phyloP scores from a whole-genome alignment of 2,888 invertebrate genomes.

The Drosophila robusta region DNA sequence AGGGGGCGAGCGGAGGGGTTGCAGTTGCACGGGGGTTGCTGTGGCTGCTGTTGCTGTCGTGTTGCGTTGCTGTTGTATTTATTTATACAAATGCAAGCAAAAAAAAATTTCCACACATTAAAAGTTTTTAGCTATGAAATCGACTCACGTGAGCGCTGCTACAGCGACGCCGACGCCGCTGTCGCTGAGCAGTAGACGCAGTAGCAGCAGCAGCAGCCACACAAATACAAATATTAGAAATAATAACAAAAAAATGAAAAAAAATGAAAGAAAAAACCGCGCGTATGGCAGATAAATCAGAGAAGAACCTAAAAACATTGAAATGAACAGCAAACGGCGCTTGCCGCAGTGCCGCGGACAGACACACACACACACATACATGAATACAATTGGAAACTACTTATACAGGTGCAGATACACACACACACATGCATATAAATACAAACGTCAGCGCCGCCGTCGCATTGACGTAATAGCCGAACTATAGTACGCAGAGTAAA shows the following conservation, averaged over 20 bases:
- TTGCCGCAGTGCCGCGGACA: slow-evolving; percentile 67
- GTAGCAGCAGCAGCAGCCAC: slow-evolving; percentile 17
- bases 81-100: slow-evolving; percentile 68
- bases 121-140: slow-evolving; percentile 70
- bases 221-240: slow-evolving; percentile 62
- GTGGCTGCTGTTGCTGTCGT: slow-evolving; percentile 12
- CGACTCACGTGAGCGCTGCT: slow-evolving; percentile 77
- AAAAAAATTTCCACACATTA: slow-evolving; percentile 75
- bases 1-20: background rate
- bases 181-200: slow-evolving; percentile 8
- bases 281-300: slow-evolving; percentile 73
- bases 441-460: slow-evolving; percentile 70
- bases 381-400: slow-evolving; percentile 9
- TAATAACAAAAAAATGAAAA: slow-evolving; percentile 43
- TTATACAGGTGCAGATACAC: slow-evolving; percentile 35
- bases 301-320: slow-evolving; percentile 75
- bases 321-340: slow-evolving; percentile 71
- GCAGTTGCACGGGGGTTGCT: background rate
- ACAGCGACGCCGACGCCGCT: slow-evolving; percentile 30
- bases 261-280: slow-evolving; percentile 32
- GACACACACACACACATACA: slow-evolving; percentile 30
- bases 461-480: slow-evolving; percentile 79
- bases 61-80: slow-evolving; percentile 50
- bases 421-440: slow-evolving; percentile 27
- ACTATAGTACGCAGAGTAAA: slow-evolving; percentile 68